Base-by-base conservation (phyloP, 2,888 invertebrate genomes). In the Agonum fuliginosum region DNA sequence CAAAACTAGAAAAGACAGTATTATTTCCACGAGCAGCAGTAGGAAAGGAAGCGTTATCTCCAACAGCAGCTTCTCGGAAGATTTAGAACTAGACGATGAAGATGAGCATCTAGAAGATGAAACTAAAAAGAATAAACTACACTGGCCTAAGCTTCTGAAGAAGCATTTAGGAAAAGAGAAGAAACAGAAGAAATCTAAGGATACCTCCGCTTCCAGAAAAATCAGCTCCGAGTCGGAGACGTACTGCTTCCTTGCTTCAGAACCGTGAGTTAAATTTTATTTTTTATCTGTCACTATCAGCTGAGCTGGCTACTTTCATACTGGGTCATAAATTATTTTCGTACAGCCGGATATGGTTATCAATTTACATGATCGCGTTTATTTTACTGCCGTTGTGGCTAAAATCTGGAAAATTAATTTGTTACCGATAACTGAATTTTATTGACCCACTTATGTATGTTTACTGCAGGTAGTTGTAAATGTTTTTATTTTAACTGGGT, bases 31-130 rank as follows among this genome's bases (percentile, higher is more conserved):
- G 6, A 79, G 80, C 3, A 79, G 78, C 51, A 85, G 86, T 79
- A 81, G 86, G 41, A 87, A 87, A 80, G 86, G 85, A 79, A 86
- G 86, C 79, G 84, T 87, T 12, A 86, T 85, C 62, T 87, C 86
- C 58, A 85, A 83, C 73, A 86, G 86, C 78, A 86, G 86, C 80
- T 85, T 84, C 80, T 86, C 86, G n/a, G 87, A 87, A 79, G 84
- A 86, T 79, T 86, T 86, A 27, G 87, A 86, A 30, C 78, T 80
- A 37, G 78, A 76, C 22, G 70, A 69, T 10, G 79, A 80, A 0
- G 74, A 58, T 24, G 83, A 81, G 67, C 79, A 80, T 65, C 79
- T 83, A n/a, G 77, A 77, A 41, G 77, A 77, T 27, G 77, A 70
- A 10, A 17, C 43, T 19, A 77, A 70, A 27, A 77, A 77, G 58